phyloP scores from a whole-genome alignment of 2,888 invertebrate genomes.

The Oxystoma pomonae region DNA sequence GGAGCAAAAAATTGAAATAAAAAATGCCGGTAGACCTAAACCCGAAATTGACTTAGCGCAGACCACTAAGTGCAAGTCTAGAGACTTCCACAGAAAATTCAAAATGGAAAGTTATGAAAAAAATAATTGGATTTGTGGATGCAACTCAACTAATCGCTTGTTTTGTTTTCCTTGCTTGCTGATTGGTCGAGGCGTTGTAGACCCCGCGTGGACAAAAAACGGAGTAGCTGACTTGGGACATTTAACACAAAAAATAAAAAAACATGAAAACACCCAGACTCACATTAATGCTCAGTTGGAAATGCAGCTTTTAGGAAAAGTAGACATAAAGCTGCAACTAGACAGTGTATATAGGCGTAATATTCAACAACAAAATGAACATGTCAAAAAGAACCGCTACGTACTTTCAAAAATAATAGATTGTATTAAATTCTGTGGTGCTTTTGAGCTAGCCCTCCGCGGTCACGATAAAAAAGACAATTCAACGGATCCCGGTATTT shows the following conservation, averaged over 20 bases:
- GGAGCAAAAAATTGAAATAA: no score
- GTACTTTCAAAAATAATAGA: slow-evolving; percentile 7
- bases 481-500: no score
- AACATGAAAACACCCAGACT: slow-evolving; percentile 4
- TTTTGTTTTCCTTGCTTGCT: slow-evolving; percentile 7
- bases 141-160: no score
- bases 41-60: no score
- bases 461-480: slow-evolving; percentile 6
- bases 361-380: slow-evolving; percentile 12
- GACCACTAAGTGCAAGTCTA: no score
- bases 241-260: no score
- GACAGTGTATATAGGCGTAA: no score
- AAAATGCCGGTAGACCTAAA: no score
- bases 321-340: slow-evolving; percentile 6
- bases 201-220: no score
- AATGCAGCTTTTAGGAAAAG: slow-evolving; percentile 6
- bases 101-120: slow-evolving; percentile 12
- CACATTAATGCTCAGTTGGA: slow-evolving; percentile 11
- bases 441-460: slow-evolving; percentile 5
- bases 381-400: slow-evolving; percentile 6
- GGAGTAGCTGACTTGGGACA: no score
- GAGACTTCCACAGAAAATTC: slow-evolving; percentile 14
- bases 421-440: slow-evolving; percentile 9
- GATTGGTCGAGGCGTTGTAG: slow-evolving; percentile 4
- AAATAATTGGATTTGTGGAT: slow-evolving; percentile 14